Evolutionary conservation across 2,888 invertebrate species (phyloP), one percentile per base, ranked within the genome.

Genomic region (Steromphala cineraria): DNA sequence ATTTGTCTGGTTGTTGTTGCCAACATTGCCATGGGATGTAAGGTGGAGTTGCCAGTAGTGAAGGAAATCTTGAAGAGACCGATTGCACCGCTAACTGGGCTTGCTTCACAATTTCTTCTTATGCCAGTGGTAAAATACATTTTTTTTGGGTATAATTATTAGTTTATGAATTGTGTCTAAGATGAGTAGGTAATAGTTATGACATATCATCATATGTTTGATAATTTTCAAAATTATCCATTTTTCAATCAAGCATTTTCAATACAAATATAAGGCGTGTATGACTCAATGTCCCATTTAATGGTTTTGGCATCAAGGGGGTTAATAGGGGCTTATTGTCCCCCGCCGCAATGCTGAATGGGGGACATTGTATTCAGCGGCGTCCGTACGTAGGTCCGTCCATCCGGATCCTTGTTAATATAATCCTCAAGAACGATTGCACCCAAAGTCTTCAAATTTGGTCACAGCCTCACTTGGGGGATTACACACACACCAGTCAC

Each of bases 51-150:
- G 28, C 53, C 84, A 1, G 87, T 92, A 15, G 92, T 94, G 53
- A 91, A 91, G 82, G 85, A 90, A 75, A 93, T 94, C 0, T 80
- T 95, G 8, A 92, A 89, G 85, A 93, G 88, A 80, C 95, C 95
- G 0, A 88, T 94, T 2, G 94, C 94, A 15, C 95, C 94, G 0
- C 85, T 92, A 7, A 94, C 94, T 55, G 94, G 94, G 0, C 92
- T 94, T 80, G 88, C 92, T 53, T 94, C 94, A 28, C 95, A 95
- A 87, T 95, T 94, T 86, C 82, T 94, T 8, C 88, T 94, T 75
- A 95, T 95, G 95, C 95, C 95, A 3, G 71, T 94, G 93, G 94
- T 94, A 90, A 90, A 92, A 52, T 17, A n/a, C 19, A 46, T n/a
- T 21, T 4, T 24, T 52, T 52, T 10, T 52, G 0, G 17, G 13